A percentile compares a stretch with the other conserved stretches of the same genome.
These are phyloP conservation scores for Meda fulgida DNA, from an alignment of 2,797 vertebrate genomes.

Conservation along the genomic window DNA sequence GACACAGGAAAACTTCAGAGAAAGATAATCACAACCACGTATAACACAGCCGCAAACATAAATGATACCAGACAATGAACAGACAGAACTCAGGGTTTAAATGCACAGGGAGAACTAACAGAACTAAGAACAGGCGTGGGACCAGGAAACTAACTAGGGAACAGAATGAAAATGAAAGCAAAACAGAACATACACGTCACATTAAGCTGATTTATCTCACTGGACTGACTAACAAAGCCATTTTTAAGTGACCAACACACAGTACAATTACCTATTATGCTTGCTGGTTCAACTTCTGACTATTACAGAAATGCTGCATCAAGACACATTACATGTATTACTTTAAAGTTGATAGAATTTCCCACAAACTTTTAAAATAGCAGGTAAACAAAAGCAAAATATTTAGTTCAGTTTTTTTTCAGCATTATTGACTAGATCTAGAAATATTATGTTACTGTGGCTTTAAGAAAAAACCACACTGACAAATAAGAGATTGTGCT, in stretches of 20 bases:
- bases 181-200: not conserved
- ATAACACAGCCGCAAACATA: not conserved
- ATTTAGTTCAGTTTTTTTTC: not conserved
- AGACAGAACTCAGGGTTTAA: not conserved
- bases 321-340: not conserved
- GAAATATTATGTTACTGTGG: not conserved
- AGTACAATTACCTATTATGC: not conserved
- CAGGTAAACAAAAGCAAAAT: not conserved
- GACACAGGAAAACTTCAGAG: not conserved
- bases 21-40: not conserved
- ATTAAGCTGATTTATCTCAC: not conserved
- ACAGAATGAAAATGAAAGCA: not conserved
- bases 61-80: not conserved
- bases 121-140: not conserved
- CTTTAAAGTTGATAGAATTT: not conserved
- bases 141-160: not conserved
- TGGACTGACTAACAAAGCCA: not conserved
- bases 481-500: conserved; percentile 17
- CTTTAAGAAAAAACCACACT: not conserved
- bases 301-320: not conserved
- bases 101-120: not conserved
- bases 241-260: not conserved
- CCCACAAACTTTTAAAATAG: not conserved
- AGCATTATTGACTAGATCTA: not conserved
- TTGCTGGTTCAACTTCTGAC: not conserved